Evolutionary conservation across 2,797 vertebrate species (phyloP), one percentile per base, ranked within the genome.

Genomic region (Poeciliopsis gracilis): DNA sequence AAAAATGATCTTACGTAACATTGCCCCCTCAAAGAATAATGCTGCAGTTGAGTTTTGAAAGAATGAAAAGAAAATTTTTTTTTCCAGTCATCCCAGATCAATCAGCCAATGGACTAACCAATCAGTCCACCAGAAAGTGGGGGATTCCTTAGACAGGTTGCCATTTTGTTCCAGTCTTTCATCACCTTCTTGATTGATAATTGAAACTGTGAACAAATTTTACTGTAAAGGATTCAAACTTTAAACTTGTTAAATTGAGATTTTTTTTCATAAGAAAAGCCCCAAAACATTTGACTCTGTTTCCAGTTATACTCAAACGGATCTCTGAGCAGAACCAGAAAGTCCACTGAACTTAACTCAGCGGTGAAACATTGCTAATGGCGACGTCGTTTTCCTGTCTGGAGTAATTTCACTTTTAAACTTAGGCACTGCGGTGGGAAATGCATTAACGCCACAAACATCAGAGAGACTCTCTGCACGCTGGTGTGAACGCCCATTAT

Each of bases 371-470:
- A 23, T 47, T 59, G 78, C 70, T 79, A 71, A 79, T 63, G 71
- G 45, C 6, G 5, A 5, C 41, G 13, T 53, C 55, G 72, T 84
- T 81, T 86, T 33, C 82, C 77, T 72, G 47, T 53, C 77, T 74
- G 49, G 41, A 85, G 71, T 78, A 80, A 88, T 87, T 76, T 67
- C 57, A 77, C 79, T 84, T 86, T 80, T 77, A 76, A 87, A 74
- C 73, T 79, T 82, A 55, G 67, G 76, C 72, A 72, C 77, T 82
- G 51, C 80, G 87, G 71, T 72, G 63, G 53, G 25, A 87, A 78
- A 79, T 49, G 78, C 81, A 85, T 41, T 38, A 85, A 69, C 36
- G 43, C 23, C 49, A 77, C 20, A 76, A 83, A 82, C 43, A 86
- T 77, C 36, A 66, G 13, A 66, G 11, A 77, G 16, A 23, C 25